These are phyloP conservation scores for Trichoplax adhaerens DNA, from an alignment of 37 sponge, comb jelly and placozoan genomes.

Conservation along the genomic window DNA sequence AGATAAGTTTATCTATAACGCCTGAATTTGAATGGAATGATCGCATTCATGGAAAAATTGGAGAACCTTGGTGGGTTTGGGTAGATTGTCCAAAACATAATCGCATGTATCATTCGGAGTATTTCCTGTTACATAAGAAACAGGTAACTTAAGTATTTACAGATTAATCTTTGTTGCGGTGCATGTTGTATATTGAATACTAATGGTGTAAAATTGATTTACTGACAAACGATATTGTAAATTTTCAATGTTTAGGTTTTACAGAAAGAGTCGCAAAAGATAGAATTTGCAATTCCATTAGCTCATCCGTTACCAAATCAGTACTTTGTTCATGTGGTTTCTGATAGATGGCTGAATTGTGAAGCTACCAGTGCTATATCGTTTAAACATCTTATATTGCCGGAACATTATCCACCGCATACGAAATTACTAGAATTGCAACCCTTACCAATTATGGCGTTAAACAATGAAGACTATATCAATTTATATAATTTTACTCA, in stretches of 20 bases:
- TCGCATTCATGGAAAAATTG: slow-evolving; percentile 47
- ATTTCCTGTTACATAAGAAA: slow-evolving; percentile 72
- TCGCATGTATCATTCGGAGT: slow-evolving; percentile 87
- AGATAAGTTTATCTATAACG: slow-evolving; percentile 53
- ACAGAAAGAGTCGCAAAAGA: slow-evolving; percentile 38
- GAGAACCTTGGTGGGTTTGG: slow-evolving; percentile 97
- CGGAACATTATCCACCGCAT: slow-evolving; percentile 87
- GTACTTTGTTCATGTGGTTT: slow-evolving; percentile 61
- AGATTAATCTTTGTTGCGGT: too few species aligned
- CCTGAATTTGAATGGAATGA: slow-evolving; percentile 83
- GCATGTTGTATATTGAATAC: too few species aligned
- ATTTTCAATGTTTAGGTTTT: slow-evolving; percentile 29
- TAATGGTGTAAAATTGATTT: too few species aligned
- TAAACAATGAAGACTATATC: slow-evolving; percentile 48
- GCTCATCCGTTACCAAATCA: slow-evolving; percentile 72
- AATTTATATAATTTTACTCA: slow-evolving; percentile 52
- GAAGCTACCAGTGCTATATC: slow-evolving; percentile 57
- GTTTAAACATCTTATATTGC: slow-evolving; percentile 83
- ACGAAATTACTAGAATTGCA: slow-evolving; percentile 90
- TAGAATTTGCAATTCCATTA: slow-evolving; percentile 88
- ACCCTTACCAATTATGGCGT: slow-evolving; percentile 66
- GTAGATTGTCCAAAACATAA: slow-evolving; percentile 79
- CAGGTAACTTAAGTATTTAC: slow-evolving; percentile 24
- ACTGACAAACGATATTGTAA: too few species aligned
- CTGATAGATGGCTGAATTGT: slow-evolving; percentile 90